Conservation (phyloP, 2,888 invertebrate species). For the Hirtodrosophila trivittata region DNA sequence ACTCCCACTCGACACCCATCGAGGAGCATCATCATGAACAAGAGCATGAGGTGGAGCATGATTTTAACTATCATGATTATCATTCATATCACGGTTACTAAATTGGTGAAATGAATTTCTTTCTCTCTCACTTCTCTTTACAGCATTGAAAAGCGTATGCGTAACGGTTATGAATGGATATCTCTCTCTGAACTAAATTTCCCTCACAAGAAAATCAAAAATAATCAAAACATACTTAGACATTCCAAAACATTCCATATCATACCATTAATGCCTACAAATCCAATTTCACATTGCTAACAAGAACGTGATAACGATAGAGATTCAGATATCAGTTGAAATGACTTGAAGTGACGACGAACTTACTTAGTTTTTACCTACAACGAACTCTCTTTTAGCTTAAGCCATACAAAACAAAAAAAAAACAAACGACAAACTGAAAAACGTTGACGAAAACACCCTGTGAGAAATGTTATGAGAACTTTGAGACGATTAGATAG, state of each 20-base stretch:
- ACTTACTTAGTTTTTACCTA: conserved; percentile 59
- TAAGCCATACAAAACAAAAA: conserved; percentile 54
- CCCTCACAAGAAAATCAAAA: neutral
- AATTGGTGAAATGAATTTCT: conserved; percentile 64
- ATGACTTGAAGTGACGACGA: conserved; percentile 60
- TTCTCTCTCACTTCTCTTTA: conserved; percentile 71
- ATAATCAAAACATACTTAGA: conserved; percentile 13
- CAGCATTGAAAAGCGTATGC: conserved; percentile 74
- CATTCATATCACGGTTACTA: conserved; percentile 72
- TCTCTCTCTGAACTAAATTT: conserved; percentile 13
- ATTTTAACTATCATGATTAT: conserved; percentile 81
- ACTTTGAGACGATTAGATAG: conserved; percentile 56
- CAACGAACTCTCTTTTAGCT: conserved; percentile 51
- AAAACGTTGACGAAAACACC: conserved; percentile 59
- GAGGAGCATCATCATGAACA: conserved; percentile 72
- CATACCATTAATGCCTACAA: conserved; percentile 36
- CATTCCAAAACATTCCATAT: conserved; percentile 32
- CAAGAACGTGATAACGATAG: conserved; percentile 75
- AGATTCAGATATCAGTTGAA: conserved; percentile 63
- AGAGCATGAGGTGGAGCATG: conserved; percentile 82
- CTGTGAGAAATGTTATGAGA: conserved; percentile 52
- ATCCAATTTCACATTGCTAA: conserved; percentile 60
- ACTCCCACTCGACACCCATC: conserved; percentile 64
- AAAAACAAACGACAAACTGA: conserved; percentile 18
- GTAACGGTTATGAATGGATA: conserved; percentile 57